Base-by-base conservation (phyloP, 2,113 vertebrate species). In the Otus sunia region DNA sequence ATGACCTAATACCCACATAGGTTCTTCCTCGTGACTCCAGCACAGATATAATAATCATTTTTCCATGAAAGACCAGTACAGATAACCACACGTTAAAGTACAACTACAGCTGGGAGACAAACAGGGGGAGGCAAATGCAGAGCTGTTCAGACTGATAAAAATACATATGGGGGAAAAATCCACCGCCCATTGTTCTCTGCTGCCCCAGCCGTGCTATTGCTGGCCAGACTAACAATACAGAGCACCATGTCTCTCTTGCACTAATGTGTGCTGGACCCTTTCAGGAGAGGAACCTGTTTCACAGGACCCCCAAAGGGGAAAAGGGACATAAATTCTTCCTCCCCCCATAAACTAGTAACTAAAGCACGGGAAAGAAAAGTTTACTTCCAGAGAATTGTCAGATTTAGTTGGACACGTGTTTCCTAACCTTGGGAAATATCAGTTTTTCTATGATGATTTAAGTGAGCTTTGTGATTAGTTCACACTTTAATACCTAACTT, bases 231-330 rank as follows among this genome's bases (percentile, higher is more conserved):
- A 43, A 30, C 0, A 15, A 16, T 56, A 30, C 3, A 29, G 39
- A 91, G 10, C 30, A 52, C 6, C 0, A 0, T 14, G 12, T 64
- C 30, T n/a, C 29, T 64, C 39, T 56, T 69, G 39, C 22, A 56
- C 7, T 52, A 5, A 73, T 32, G 21, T 19, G 21, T 17, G 4
- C 8, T 68, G 34, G 36, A 68, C 4, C 4, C 27, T 77, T 59
- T 36, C 13, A 34, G 23, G 12, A 30, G 43, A 69, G 29, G 39
- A 39, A 80, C 3, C 5, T 19, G 2, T 34, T 45, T 8, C 22
- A 76, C 25, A 27, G 50, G 59, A 25, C 7, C 5, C 34, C 10
- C 11, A 30, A 36, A 50, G 11, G 17, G 32, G 17, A 47, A 71
- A 72, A 71, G 20, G 29, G 23, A 26, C 9, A 25, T 34, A 25